Base-by-base conservation (phyloP, 2,797 vertebrate species). In the Remorina albescens region DNA sequence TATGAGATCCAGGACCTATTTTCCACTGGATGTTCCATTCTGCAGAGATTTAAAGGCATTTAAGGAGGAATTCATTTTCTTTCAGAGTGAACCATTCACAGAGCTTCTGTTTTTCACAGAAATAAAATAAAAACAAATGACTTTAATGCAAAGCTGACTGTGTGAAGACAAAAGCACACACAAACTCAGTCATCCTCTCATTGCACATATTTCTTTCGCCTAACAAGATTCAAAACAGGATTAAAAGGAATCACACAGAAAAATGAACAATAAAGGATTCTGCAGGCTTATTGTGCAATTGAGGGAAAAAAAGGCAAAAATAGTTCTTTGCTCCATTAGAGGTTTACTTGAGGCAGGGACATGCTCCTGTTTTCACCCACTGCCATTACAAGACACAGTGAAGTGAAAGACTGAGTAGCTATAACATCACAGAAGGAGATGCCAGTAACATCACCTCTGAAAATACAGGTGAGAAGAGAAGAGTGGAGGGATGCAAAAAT, bases 271-370 rank as follows among this genome's bases (percentile, higher is more conserved):
- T 46, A 66, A 56, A 59, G 56, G 44, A 67, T 32, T 83, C 42
- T 50, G 18, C 19, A 10, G 71, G 75, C 64, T 63, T 46, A 57
- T 54, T 10, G 71, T 75, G 71, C 66, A 59, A 11, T 68, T 83
- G 74, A 80, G 66, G 56, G 62, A 57, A 78, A n/a, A n/a, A 81
- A 82, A 39, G 32, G 71, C 58, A 78, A 65, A 80, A 86, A 84
- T 62, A 82, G 78, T 34, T 56, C 18, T 55, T 73, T 72, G 73
- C 68, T 66, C 78, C 69, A 79, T 83, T 78, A 69, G 76, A 46
- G 50, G 49, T 56, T 67, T 23, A 63, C 69, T 80, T 5, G 47
- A 26, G 62, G 68, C 46, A 3, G 60, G 53, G 47, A 81, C 11
- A 2, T 53, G 74, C 49, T 76, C 25, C 42, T 8, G 60, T 47